phyloP scores from a whole-genome alignment of 1,140 invertebrate species.

The Aporrectodea caliginosa region DNA sequence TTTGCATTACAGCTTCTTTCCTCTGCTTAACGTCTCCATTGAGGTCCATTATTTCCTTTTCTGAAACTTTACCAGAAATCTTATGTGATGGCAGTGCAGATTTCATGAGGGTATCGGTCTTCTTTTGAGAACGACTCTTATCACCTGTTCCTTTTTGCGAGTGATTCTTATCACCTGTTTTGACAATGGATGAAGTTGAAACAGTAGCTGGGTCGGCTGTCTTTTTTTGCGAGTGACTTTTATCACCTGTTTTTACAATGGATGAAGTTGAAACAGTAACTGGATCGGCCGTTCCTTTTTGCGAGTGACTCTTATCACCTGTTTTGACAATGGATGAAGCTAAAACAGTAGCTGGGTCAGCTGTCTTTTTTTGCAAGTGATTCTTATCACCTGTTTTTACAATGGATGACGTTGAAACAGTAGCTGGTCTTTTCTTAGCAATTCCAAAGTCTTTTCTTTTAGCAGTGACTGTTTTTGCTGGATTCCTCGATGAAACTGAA shows the following conservation, averaged over 20 bases:
- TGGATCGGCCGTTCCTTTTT: background rate
- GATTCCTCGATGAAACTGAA: no score
- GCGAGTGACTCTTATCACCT: background rate
- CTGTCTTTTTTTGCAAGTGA: background rate
- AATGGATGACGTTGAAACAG: background rate
- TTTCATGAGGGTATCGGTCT: background rate
- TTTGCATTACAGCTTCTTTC: background rate
- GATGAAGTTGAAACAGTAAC: background rate
- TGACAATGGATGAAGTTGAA: background rate
- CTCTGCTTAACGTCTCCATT: no score
- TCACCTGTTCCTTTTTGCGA: no score
- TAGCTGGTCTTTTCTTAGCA: no score
- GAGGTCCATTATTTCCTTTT: background rate
- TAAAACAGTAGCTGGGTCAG: background rate
- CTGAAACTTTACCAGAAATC: background rate
- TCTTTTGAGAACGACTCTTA: no score
- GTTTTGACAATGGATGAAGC: background rate
- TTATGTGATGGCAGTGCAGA: background rate
- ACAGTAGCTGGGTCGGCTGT: background rate
- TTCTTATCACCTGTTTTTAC: background rate
- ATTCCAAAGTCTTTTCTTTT: background rate
- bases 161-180: no score
- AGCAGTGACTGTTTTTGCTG: background rate
- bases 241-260: background rate
- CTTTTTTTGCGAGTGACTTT: background rate